Percentiles rank a stretch among this genome's conserved stretches.
phyloP scores from a whole-genome alignment of 2,113 vertebrate genomes.

The Tetraodon nigroviridis region DNA sequence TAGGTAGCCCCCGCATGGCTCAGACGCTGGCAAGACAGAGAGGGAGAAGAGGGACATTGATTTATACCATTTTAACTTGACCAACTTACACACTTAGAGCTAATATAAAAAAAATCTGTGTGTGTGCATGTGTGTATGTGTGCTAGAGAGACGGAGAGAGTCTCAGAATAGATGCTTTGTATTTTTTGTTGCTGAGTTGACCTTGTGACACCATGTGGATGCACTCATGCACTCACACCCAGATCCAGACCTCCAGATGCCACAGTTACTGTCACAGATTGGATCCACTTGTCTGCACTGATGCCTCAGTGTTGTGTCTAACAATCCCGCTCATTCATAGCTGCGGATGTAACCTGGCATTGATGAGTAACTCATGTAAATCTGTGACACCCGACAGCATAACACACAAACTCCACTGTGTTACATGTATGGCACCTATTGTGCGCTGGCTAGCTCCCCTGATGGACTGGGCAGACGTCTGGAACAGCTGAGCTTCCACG shows the following conservation, averaged over 20 bases:
- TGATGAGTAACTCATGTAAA: constrained; percentile 42
- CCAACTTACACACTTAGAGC: too few species aligned
- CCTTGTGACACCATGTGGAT: constrained; percentile 42
- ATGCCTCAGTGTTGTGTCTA: constrained; percentile 42
- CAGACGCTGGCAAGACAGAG: constrained; percentile 53
- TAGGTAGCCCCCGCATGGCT: constrained; percentile 82
- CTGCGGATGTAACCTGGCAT: constrained; percentile 33
- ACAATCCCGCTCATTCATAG: constrained; percentile 53
- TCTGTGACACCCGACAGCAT: constrained; percentile 50
- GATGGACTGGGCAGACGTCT: constrained; percentile 23
- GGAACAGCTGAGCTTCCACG: too few species aligned
- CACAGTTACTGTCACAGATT: constrained; percentile 52
- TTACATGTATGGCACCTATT: constrained; percentile 36
- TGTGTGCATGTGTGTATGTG: too few species aligned
- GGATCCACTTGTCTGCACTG: constrained; percentile 57
- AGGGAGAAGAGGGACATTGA: not conserved
- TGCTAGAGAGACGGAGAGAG: constrained; percentile 4
- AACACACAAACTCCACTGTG: constrained; percentile 53
- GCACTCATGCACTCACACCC: constrained; percentile 26
- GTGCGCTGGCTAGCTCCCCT: constrained; percentile 24
- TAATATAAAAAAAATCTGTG: too few species aligned
- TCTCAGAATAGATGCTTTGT: constrained; percentile 10
- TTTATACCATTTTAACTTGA: too few species aligned
- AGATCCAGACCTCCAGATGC: constrained; percentile 37
- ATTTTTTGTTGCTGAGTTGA: constrained; percentile 5